Evolutionary conservation across 1,140 invertebrate genomes (phyloP).

Genomic region (Thaumetopoea pityocampa): DNA sequence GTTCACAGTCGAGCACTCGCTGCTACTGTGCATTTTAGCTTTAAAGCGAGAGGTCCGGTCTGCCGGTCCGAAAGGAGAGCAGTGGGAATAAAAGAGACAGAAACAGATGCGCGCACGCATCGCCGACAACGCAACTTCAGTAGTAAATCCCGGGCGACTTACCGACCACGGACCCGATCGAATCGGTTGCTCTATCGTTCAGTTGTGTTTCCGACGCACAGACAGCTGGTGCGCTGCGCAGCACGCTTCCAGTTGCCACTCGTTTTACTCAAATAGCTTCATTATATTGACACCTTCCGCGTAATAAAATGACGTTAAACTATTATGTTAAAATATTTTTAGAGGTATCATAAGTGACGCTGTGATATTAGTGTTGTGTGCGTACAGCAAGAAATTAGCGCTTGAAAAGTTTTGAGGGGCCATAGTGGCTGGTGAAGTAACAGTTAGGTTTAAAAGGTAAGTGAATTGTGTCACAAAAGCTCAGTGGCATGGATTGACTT

Average conservation of each 20-base stretch:
- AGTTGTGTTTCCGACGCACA: slow-evolving; percentile 60
- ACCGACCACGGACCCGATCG: slow-evolving; percentile 41
- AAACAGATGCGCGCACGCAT: slow-evolving; percentile 52
- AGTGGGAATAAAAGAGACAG: slow-evolving; percentile 35
- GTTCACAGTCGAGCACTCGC: slow-evolving; percentile 50
- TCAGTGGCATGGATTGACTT: slow-evolving; percentile 54
- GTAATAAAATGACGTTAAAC: slow-evolving; percentile 58
- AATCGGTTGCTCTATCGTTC: slow-evolving; percentile 45
- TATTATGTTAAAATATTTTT: slow-evolving; percentile 33
- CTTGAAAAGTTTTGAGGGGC: slow-evolving; percentile 37
- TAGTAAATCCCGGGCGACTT: slow-evolving; percentile 50
- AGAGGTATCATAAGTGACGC: slow-evolving; percentile 20
- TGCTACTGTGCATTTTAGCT: slow-evolving; percentile 66
- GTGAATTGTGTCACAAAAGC: slow-evolving; percentile 68
- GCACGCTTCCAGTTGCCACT: slow-evolving; percentile 38
- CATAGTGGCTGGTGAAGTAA: slow-evolving; percentile 48
- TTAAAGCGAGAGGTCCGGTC: slow-evolving; percentile 29
- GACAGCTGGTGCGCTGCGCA: slow-evolving; percentile 53
- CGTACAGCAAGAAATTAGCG: slow-evolving; percentile 29
- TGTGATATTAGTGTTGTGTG: slow-evolving; percentile 54
- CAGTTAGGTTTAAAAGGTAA: slow-evolving; percentile 68
- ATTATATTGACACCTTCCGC: slow-evolving; percentile 42
- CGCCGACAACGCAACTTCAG: slow-evolving; percentile 31
- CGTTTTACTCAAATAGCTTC: slow-evolving; percentile 53
- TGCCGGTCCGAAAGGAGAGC: not conserved